Conservation (phyloP, 2,797 vertebrate species). For the Saxicola maurus region DNA sequence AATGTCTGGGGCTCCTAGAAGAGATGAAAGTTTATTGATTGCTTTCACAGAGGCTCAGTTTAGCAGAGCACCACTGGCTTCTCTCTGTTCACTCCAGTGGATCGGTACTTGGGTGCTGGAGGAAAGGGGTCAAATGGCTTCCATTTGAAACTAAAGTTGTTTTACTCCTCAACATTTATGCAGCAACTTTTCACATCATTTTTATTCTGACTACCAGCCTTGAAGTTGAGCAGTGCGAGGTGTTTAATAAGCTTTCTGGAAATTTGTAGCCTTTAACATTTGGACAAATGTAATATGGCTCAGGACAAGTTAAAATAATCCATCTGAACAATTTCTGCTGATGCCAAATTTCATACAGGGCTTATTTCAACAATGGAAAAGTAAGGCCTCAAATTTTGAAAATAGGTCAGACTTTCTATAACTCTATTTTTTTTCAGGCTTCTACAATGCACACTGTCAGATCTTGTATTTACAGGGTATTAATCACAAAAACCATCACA, state of each 20-base stretch:
- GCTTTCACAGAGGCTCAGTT: slow-evolving; percentile 41
- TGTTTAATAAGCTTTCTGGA: neutral
- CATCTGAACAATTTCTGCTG: slow-evolving; percentile 3
- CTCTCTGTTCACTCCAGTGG: neutral
- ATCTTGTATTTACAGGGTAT: neutral
- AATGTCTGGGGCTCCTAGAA: slow-evolving; percentile 23
- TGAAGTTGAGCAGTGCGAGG: neutral
- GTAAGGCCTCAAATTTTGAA: neutral
- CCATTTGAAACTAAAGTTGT: neutral
- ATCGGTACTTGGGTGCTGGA: neutral
- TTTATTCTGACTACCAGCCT: neutral
- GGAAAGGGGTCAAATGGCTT: neutral
- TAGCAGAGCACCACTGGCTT: neutral
- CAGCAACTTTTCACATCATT: neutral
- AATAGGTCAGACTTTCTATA: neutral
- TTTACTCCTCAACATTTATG: neutral
- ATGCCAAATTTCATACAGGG: neutral
- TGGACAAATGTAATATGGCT: neutral
- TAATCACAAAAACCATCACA: slow-evolving; percentile 2
- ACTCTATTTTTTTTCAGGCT: neutral
- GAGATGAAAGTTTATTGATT: slow-evolving; percentile 52
- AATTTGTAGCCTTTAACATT: neutral
- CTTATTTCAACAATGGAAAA: slow-evolving; percentile 9
- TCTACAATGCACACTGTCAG: neutral
- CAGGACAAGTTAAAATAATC: slow-evolving; percentile 23